These are phyloP conservation scores for Microtus obscurus DNA, from an alignment of 2,797 vertebrate species.

Conservation along the genomic window DNA sequence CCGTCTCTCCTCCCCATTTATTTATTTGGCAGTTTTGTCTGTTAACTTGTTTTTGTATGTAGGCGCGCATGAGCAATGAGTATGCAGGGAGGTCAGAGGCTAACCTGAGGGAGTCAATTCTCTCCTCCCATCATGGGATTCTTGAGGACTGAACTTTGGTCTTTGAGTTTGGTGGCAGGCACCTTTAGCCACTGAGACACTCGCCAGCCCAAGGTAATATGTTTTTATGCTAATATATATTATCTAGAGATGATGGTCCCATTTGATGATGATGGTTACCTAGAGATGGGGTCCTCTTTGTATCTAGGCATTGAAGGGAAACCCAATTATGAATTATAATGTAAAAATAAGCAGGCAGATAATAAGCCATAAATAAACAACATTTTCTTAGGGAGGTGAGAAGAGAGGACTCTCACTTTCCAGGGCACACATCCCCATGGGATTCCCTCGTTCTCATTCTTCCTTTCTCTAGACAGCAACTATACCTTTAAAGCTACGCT, in stretches of 20 bases:
- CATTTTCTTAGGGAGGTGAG: not conserved
- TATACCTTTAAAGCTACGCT: slow-evolving; percentile 51
- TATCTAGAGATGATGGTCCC: not conserved
- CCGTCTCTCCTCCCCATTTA: not conserved
- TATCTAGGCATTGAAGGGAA: slow-evolving; percentile 44
- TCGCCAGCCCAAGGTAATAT: not conserved
- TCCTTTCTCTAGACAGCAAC: slow-evolving; percentile 12
- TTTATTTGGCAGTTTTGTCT: not conserved
- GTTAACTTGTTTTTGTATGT: not conserved
- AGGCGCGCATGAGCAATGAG: not conserved
- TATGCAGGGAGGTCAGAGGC: not conserved
- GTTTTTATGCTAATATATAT: slow-evolving; percentile 4
- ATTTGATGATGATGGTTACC: not conserved
- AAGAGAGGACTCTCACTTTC: not conserved
- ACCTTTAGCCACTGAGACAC: not conserved
- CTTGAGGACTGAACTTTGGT: not conserved
- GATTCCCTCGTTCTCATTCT: not conserved
- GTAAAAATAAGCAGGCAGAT: not conserved
- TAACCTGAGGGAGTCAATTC: not conserved
- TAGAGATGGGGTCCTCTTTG: not conserved
- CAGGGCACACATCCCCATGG: not conserved
- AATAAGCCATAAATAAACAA: not conserved
- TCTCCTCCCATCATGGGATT: not conserved
- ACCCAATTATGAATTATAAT: not conserved
- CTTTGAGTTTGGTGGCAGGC: not conserved